Percentiles rank a stretch among this genome's conserved stretches.
Conservation (phyloP, 2,797 vertebrate genomes). For the Chelonia mydas region DNA sequence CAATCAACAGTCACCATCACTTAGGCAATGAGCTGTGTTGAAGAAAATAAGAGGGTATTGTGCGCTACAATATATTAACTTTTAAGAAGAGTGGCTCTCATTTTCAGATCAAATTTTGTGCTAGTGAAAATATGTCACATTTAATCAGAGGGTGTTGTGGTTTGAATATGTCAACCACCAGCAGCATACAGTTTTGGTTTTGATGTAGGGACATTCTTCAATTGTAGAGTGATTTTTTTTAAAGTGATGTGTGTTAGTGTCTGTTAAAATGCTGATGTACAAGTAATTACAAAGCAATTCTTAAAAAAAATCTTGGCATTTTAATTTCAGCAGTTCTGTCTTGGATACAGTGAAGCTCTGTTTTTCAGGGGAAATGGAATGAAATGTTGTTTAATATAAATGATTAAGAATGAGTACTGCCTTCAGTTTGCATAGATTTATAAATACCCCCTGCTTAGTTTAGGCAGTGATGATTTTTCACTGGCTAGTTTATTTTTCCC, state of each 20-base stretch:
- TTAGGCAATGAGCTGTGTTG: not conserved
- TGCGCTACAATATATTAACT: not conserved
- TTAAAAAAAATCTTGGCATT: not conserved
- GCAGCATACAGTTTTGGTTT: not conserved
- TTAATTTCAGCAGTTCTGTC: not conserved
- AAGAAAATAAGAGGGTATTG: not conserved
- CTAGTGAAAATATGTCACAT: not conserved
- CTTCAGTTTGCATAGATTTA: constrained; percentile 53
- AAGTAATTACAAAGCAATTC: not conserved
- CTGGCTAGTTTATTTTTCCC: constrained; percentile 4
- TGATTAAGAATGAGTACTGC: constrained; percentile 21
- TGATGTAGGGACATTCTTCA: not conserved
- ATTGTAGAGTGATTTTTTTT: not conserved
- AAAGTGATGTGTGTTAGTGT: fast-evolving
- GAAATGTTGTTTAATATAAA: constrained; percentile 31
- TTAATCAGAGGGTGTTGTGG: not conserved
- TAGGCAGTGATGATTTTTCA: not conserved
- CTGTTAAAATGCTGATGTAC: not conserved
- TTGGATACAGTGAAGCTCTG: not conserved
- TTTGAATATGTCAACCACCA: not conserved
- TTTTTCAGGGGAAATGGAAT: not conserved
- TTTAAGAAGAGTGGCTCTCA: not conserved
- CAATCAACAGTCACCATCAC: not conserved
- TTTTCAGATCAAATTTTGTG: constrained; percentile 10
- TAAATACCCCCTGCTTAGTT: not conserved